Evolutionary conservation across 2,888 invertebrate species (phyloP).

Genomic region (Panzeria rudis): DNA sequence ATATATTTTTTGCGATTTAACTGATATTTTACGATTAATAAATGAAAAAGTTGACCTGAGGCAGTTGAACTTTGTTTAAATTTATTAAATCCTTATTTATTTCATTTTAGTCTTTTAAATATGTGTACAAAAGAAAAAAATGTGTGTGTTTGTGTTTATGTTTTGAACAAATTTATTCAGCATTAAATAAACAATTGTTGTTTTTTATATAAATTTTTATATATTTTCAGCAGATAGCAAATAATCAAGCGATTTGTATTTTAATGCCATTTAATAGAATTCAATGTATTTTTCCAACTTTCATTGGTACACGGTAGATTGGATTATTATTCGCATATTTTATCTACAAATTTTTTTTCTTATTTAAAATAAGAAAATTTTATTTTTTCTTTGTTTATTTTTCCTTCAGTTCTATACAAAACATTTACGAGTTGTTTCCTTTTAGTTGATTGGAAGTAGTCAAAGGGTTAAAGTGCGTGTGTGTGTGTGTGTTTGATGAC

Average conservation of each 20-base stretch:
- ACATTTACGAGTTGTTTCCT: not conserved
- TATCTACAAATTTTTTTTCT: not conserved
- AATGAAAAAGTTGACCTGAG: not conserved
- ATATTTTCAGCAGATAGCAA: not conserved
- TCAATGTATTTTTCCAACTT: not conserved
- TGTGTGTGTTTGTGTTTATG: not conserved
- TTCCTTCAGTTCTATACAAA: not conserved
- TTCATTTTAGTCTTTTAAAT: not conserved
- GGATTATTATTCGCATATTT: not conserved
- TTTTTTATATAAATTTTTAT: conserved; percentile 4
- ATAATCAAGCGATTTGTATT: conserved; percentile 30
- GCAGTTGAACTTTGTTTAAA: not conserved
- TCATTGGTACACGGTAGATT: not conserved
- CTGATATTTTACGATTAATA: not conserved
- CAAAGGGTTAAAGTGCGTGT: not conserved
- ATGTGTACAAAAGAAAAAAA: not conserved
- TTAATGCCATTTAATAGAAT: conserved; percentile 19
- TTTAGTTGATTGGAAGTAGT: conserved; percentile 9
- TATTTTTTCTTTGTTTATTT: not conserved
- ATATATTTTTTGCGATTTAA: not conserved
- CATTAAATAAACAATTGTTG: conserved; percentile 27
- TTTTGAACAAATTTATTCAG: not conserved
- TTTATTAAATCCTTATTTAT: conserved; percentile 9
- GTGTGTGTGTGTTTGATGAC: not conserved
- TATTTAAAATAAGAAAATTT: not conserved